phyloP scores from a whole-genome alignment of 2,113 vertebrate genomes.

The Gymnarchus niloticus region DNA sequence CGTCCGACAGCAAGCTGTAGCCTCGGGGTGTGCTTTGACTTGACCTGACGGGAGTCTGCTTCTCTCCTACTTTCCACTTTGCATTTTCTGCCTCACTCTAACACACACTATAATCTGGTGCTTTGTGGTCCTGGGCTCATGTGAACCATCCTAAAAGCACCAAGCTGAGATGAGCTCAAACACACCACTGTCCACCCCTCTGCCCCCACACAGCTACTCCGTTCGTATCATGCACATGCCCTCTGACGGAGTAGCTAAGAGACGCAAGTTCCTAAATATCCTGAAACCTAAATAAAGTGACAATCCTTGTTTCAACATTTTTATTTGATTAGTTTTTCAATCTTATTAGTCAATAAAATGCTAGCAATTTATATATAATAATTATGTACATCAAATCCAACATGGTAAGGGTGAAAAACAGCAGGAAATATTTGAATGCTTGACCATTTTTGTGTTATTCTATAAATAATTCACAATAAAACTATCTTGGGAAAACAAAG shows the following conservation, averaged over 20 bases:
- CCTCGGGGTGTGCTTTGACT: neutral
- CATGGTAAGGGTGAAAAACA: neutral
- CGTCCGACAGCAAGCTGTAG: constrained; percentile 33
- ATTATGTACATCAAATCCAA: neutral
- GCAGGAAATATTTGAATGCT: neutral
- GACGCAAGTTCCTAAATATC: neutral
- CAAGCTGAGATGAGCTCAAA: no score
- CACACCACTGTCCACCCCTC: no score
- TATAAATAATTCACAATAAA: neutral
- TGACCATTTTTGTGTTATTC: neutral
- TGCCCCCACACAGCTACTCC: no score
- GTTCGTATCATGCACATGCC: no score
- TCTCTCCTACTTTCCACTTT: no score
- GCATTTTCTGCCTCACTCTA: no score
- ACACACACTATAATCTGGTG: no score
- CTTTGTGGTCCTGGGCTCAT: no score
- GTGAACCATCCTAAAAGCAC: no score
- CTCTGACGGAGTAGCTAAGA: no score
- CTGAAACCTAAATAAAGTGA: neutral
- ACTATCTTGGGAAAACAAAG: neutral
- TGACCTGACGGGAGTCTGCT: no score
- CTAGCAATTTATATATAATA: neutral
- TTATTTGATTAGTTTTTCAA: neutral
- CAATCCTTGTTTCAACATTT: neutral
- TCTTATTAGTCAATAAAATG: no score